Base-by-base conservation (phyloP, 2,113 vertebrate species). In the Arothron firmamentum region DNA sequence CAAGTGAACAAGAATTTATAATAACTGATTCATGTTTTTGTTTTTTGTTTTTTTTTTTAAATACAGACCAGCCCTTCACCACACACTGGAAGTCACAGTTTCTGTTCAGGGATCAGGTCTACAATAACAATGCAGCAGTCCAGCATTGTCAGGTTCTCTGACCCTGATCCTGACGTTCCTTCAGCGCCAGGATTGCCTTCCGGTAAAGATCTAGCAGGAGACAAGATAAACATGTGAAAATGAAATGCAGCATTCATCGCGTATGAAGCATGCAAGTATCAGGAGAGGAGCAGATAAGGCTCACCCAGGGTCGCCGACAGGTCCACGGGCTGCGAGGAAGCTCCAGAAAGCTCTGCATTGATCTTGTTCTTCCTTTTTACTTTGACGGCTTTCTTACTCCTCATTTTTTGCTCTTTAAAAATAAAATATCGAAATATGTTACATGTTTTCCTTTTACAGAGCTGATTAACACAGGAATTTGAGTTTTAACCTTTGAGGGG, bases 151-250 rank as follows among this genome's bases (percentile, higher is more conserved):
- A 1, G 63, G 19, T 19, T 66, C 59, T 78, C 77, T 85, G 72
- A 16, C 82, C 82, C 78, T 90, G 87, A 70, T 92, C 88, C 79
- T 94, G 93, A 62, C 90, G 87, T 75, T 91, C 90, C 90, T 88
- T 95, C 80, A 96, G 88, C 60, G 93, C 92, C 87, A 92, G 82
- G 79, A 96, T 93, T 0, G 92, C 94, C 78, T 91, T 92, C 63
- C 91, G 85, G 87, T 96, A 96, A 74, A 96, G 61, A 77, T 94
- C 94, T 96, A 66, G 21, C 46, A 64, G 56, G 49, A 70, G 63
- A 68, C 14, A 77, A 42, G 63, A 42, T 72, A 60, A 61, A 59
- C 1, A 52, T 38, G 34, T 38, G 34, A 38, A 38, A 38, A 38
- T 12, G 34, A 12, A 12, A 38, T 12, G 34, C 34, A 38, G 8